Conservation (phyloP, 2,888 invertebrate genomes). For the Willowsia nigromaculata region DNA sequence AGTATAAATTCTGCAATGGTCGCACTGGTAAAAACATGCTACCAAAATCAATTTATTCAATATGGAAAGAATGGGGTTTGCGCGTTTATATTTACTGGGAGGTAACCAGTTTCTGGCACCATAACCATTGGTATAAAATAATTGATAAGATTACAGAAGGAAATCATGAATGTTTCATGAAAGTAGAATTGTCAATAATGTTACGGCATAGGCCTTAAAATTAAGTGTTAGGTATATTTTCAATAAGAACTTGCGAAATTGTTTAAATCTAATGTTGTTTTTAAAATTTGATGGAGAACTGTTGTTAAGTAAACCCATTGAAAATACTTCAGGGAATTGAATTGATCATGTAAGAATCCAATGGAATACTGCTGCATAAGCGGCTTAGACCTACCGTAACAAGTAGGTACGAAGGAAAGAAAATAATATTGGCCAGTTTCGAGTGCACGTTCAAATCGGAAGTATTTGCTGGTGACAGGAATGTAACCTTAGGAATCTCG, state of each 20-base stretch:
- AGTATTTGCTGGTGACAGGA: slow-evolving; percentile 71
- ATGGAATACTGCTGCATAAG: slow-evolving; percentile 4
- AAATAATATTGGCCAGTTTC: neutral
- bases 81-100: neutral
- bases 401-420: neutral
- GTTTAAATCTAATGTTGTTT: no score
- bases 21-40: slow-evolving; percentile 17
- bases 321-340: no score
- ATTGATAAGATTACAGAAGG: no score
- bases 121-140: no score
- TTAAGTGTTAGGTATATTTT: no score
- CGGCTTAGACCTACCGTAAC: neutral
- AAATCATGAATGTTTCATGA: no score
- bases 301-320: no score
- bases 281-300: neutral
- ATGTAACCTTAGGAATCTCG: slow-evolving; percentile 77
- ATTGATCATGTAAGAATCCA: no score
- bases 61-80: neutral
- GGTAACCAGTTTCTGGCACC: neutral
- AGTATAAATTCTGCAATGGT: neutral
- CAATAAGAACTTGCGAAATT: no score
- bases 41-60: neutral
- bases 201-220: no score
- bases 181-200: no score
- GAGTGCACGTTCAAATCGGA: slow-evolving; percentile 26